phyloP scores from a whole-genome alignment of 2,113 vertebrate species.

The Istiophorus platypterus region DNA sequence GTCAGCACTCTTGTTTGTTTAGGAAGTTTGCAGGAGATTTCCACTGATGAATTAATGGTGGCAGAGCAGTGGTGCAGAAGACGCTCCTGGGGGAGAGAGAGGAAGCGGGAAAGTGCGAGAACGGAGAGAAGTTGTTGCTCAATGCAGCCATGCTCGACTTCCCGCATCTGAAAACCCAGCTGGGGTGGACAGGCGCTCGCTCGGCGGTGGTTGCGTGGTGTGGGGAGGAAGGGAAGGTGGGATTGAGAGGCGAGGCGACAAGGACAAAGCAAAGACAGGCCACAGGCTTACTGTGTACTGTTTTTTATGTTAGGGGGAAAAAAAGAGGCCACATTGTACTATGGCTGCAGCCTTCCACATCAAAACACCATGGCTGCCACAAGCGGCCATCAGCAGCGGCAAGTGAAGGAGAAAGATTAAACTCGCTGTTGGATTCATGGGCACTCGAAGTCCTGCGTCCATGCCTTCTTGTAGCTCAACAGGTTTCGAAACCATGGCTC shows the following conservation, averaged over 20 bases:
- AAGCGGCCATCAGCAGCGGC: slow-evolving; percentile 24
- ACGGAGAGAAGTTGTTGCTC: slow-evolving; percentile 33
- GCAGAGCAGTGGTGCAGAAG: slow-evolving; percentile 77
- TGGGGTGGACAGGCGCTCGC: slow-evolving; percentile 45
- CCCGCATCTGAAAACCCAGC: slow-evolving; percentile 57
- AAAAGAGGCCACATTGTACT: slow-evolving; percentile 27
- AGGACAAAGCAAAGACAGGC: slow-evolving; percentile 68
- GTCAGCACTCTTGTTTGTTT: slow-evolving; percentile 68
- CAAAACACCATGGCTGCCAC: slow-evolving; percentile 19
- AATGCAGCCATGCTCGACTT: slow-evolving; percentile 15
- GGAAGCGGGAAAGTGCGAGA: slow-evolving; percentile 15
- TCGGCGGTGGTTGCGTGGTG: background rate
- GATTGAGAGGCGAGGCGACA: slow-evolving; percentile 37
- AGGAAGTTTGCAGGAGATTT: slow-evolving; percentile 66
- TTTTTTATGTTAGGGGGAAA: background rate
- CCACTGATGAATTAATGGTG: slow-evolving; percentile 77
- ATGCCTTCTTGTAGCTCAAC: background rate
- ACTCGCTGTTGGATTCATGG: slow-evolving; percentile 41
- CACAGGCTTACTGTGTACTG: slow-evolving; percentile 26
- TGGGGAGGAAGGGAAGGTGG: background rate
- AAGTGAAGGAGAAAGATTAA: slow-evolving; percentile 41
- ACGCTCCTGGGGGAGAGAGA: slow-evolving; percentile 40
- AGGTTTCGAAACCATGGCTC: background rate
- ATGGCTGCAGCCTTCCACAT: slow-evolving; percentile 43
- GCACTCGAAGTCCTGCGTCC: slow-evolving; percentile 16